A percentile compares a stretch with the other conserved stretches of the same genome.
Evolutionary conservation across 2,113 vertebrate genomes (phyloP).

Genomic region (Gasterosteus nipponicus): DNA sequence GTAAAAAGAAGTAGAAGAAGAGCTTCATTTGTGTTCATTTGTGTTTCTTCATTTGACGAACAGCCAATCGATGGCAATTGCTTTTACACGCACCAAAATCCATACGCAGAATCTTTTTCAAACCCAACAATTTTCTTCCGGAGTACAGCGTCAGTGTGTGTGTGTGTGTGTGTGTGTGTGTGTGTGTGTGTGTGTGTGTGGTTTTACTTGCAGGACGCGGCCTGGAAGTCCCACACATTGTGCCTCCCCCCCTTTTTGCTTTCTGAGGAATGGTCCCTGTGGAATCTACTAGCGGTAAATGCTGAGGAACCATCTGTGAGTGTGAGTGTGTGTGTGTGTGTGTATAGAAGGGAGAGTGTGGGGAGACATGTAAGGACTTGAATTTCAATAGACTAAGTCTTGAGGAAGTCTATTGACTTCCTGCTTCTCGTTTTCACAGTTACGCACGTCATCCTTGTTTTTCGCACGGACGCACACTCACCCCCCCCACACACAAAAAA

Average conservation of each 20-base stretch:
- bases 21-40: too few relatives aligned
- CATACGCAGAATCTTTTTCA: not conserved
- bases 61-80: not conserved
- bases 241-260: slow-evolving; percentile 9
- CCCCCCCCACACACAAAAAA: not conserved
- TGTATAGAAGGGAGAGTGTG: slow-evolving; percentile 7
- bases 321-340: slow-evolving; percentile 13
- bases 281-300: slow-evolving; percentile 60
- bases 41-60: too few relatives aligned
- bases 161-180: slow-evolving; percentile 3
- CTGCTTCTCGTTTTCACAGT: slow-evolving; percentile 3
- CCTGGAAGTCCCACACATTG: not conserved
- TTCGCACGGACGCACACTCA: not conserved
- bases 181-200: slow-evolving; percentile 1
- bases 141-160: not conserved
- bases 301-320: slow-evolving; percentile 46
- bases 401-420: not conserved
- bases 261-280: slow-evolving; percentile 24
- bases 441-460: not conserved
- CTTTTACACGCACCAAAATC: not conserved
- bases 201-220: slow-evolving; percentile 19
- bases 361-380: slow-evolving; percentile 52
- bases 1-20: not conserved
- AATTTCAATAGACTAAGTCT: slow-evolving; percentile 30
- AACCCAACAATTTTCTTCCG: not conserved